A percentile compares a stretch with the other conserved stretches of the same genome.
These are phyloP conservation scores for Drusus annulatus DNA, from an alignment of 1,140 invertebrate species.

Conservation along the genomic window DNA sequence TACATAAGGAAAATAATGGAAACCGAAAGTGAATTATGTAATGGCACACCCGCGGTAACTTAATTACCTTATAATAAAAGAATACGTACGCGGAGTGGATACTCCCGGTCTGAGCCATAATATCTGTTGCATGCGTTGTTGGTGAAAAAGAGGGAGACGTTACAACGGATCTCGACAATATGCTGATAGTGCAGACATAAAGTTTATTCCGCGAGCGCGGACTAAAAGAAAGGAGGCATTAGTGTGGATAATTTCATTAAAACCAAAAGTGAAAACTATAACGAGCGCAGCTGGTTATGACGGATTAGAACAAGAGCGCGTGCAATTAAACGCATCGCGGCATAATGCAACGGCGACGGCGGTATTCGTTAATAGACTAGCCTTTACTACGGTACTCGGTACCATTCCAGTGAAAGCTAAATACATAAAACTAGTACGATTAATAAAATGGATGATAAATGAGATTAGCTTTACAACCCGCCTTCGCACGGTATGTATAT, in stretches of 20 bases:
- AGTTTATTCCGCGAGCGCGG: too few species aligned
- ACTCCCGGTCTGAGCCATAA: neutral
- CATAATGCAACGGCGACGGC: neutral
- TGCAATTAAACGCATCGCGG: constrained; percentile 35
- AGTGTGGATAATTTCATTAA: constrained; percentile 3
- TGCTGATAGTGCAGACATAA: too few species aligned
- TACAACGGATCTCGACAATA: too few species aligned
- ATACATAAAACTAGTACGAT: too few species aligned
- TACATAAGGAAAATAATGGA: neutral
- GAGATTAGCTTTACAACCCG: too few species aligned
- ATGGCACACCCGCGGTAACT: neutral
- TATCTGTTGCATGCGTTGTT: too few species aligned
- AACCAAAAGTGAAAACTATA: neutral
- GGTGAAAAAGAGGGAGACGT: too few species aligned
- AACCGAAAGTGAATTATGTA: constrained; percentile 12
- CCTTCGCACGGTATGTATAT: too few species aligned
- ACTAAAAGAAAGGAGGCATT: constrained; percentile 5
- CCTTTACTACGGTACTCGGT: too few species aligned
- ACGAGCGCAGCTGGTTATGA: neutral
- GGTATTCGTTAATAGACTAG: too few species aligned
- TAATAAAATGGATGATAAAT: too few species aligned
- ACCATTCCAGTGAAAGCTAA: too few species aligned
- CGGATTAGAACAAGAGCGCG: constrained; percentile 18
- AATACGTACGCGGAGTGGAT: neutral
- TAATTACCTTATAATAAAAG: neutral